Evolutionary conservation across 2,888 invertebrate species (phyloP).

Genomic region (Mermis nigrescens): DNA sequence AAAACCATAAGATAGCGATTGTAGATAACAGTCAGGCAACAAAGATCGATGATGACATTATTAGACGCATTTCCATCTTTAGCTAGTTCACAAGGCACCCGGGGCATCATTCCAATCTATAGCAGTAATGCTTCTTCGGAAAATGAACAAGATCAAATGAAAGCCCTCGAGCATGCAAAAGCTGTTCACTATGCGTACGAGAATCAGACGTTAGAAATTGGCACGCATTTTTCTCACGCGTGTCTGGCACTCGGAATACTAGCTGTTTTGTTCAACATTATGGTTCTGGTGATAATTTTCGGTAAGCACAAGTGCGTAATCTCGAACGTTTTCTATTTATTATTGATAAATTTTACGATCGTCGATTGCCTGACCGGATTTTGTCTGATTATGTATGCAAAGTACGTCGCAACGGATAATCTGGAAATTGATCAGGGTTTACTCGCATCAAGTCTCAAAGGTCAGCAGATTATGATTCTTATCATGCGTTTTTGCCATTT

Average conservation of each 20-base stretch:
- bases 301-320: background rate
- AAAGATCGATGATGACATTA: too few relatives aligned
- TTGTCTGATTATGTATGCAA: constrained; percentile 4
- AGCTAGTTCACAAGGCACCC: too few relatives aligned
- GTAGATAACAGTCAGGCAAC: too few relatives aligned
- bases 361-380: constrained; percentile 22
- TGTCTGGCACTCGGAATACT: background rate
- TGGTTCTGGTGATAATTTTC: background rate
- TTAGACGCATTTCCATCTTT: too few relatives aligned
- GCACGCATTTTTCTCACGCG: background rate
- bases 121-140: too few relatives aligned
- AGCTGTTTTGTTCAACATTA: background rate
- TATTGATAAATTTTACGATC: constrained; percentile 22
- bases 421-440: too few relatives aligned
- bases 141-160: too few relatives aligned
- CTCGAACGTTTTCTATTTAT: constrained; percentile 20
- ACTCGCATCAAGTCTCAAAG: background rate
- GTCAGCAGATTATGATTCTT: background rate
- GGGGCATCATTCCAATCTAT: too few relatives aligned
- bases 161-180: too few relatives aligned
- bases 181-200: too few relatives aligned
- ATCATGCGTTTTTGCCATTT: constrained; percentile 17
- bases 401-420: background rate
- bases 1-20: too few relatives aligned
- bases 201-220: background rate